Evolutionary conservation across 2,888 invertebrate species (phyloP).

Genomic region (Hybos culiciformis): DNA sequence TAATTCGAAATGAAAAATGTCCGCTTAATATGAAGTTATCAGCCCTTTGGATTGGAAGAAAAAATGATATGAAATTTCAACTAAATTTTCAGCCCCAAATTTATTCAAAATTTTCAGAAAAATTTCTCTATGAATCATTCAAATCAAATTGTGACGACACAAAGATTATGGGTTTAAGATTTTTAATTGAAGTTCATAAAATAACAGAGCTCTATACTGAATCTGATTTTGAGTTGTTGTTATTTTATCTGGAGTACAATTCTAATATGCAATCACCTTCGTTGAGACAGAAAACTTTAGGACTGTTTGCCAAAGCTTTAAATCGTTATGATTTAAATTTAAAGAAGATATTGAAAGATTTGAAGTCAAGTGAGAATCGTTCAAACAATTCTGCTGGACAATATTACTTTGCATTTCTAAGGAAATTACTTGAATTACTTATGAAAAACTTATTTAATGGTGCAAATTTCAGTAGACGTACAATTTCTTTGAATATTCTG

Average conservation of each 20-base stretch:
- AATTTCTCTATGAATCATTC: slow-evolving; percentile 40
- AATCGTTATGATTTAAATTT: slow-evolving; percentile 40
- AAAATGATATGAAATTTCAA: slow-evolving; percentile 30
- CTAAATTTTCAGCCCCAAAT: slow-evolving; percentile 17
- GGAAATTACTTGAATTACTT: slow-evolving; percentile 38
- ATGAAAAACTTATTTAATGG: slow-evolving; percentile 44
- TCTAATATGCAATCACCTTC: slow-evolving; percentile 52
- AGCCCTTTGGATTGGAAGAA: slow-evolving; percentile 34
- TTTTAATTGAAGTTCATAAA: slow-evolving; percentile 61
- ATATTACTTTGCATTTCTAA: slow-evolving; percentile 38
- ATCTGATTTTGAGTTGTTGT: slow-evolving; percentile 49
- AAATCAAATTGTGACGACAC: slow-evolving; percentile 41
- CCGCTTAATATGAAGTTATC: slow-evolving; percentile 27
- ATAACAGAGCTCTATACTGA: slow-evolving; percentile 49
- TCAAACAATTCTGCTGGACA: not conserved
- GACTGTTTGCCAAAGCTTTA: slow-evolving; percentile 51
- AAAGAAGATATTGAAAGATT: slow-evolving; percentile 18
- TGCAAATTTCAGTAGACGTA: slow-evolving; percentile 48
- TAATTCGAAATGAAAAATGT: slow-evolving; percentile 19
- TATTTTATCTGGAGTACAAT: slow-evolving; percentile 52
- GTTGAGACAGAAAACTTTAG: slow-evolving; percentile 53
- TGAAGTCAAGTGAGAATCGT: slow-evolving; percentile 15
- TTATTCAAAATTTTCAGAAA: slow-evolving; percentile 40
- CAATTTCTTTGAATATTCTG: slow-evolving; percentile 44
- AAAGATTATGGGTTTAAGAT: slow-evolving; percentile 50